Evolutionary conservation across 2,113 vertebrate species (phyloP).

Genomic region (Aphelocoma coerulescens): DNA sequence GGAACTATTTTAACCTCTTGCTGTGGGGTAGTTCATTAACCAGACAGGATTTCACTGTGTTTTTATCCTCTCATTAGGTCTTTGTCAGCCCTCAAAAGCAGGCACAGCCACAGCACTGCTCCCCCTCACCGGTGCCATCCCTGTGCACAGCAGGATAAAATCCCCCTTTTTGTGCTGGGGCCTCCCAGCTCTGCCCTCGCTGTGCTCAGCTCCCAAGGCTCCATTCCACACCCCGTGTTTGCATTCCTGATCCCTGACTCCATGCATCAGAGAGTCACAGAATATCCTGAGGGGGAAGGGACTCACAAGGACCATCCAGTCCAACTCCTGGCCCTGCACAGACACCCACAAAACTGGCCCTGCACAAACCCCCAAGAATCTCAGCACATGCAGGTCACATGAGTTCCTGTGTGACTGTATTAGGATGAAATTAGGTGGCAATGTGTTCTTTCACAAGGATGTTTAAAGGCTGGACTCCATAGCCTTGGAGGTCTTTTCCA

Average conservation of each 20-base stretch:
- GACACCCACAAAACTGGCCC: no score
- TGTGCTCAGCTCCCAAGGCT: background rate
- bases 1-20: background rate
- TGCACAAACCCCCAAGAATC: background rate
- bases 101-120: background rate
- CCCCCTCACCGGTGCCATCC: no score
- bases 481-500: background rate
- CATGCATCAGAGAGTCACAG: accelerated
- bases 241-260: background rate
- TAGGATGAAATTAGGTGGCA: background rate
- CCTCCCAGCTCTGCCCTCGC: background rate
- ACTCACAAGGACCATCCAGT: background rate
- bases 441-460: background rate
- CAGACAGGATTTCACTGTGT: background rate
- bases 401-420: background rate
- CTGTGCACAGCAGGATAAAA: background rate
- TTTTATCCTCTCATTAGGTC: background rate
- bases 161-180: background rate
- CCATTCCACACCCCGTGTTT: accelerated
- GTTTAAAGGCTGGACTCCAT: background rate
- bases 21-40: background rate
- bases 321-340: background rate
- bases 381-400: accelerated
- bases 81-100: background rate
- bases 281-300: background rate